Percentiles rank a stretch among this genome's conserved stretches.
Conservation (phyloP, 2,113 vertebrate genomes). For the Paradoxurus hermaphroditus region DNA sequence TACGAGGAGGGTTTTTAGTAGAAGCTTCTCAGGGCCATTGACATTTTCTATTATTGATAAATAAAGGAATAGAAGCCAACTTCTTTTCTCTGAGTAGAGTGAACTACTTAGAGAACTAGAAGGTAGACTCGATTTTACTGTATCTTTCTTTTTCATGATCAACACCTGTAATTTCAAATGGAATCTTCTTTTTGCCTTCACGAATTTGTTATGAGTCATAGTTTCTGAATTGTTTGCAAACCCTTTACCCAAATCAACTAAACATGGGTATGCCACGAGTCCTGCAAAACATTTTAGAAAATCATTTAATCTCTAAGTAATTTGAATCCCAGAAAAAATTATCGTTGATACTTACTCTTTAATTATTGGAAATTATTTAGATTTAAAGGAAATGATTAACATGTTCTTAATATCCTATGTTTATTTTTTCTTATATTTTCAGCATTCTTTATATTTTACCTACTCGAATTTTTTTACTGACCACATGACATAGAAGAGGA, state of each 20-base stretch:
- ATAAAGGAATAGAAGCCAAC: background rate
- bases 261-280: background rate
- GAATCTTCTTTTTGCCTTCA: conserved; percentile 6
- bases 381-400: background rate
- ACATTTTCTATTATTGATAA: conserved; percentile 3
- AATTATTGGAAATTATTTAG: background rate
- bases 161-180: conserved; percentile 19
- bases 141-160: conserved; percentile 2
- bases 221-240: conserved; percentile 27
- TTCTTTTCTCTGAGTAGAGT: background rate
- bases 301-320: background rate
- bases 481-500: background rate
- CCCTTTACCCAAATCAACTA: conserved; percentile 1
- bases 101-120: background rate
- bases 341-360: background rate
- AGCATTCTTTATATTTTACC: background rate
- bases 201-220: conserved; percentile 10
- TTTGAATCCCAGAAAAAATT: background rate
- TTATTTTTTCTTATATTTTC: background rate
- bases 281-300: conserved; percentile 2
- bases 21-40: background rate
- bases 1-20: background rate
- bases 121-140: background rate
- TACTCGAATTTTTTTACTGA: background rate
- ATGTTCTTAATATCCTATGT: background rate